Conservation (phyloP, 2,888 invertebrate genomes). For the Linhomoeus sp. region DNA sequence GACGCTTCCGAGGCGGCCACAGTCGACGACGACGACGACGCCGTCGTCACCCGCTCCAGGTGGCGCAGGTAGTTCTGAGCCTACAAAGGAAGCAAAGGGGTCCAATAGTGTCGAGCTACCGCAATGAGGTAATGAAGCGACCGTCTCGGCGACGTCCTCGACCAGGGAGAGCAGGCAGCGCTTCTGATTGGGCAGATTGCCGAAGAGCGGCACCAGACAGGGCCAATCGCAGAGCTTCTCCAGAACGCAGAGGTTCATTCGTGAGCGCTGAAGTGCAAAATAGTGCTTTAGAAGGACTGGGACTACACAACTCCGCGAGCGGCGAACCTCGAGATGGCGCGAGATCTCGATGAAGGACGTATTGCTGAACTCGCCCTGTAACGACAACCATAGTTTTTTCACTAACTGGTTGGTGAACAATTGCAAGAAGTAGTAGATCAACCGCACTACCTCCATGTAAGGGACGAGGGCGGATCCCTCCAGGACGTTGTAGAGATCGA, state of each 20-base stretch:
- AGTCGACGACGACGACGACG: no score
- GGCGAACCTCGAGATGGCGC: background rate
- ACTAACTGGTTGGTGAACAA: background rate
- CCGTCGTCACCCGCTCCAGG: no score
- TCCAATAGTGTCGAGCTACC: no score
- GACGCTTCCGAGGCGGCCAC: no score
- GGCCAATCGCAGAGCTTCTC: background rate
- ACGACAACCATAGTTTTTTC: no score
- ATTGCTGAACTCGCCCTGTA: background rate
- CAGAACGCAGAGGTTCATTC: background rate
- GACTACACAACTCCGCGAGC: background rate
- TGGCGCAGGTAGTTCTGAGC: background rate
- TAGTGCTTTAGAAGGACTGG: background rate
- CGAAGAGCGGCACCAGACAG: constrained; percentile 17
- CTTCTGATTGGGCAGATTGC: constrained; percentile 14
- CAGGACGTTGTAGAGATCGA: constrained; percentile 21
- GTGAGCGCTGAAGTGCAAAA: background rate
- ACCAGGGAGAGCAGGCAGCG: constrained; percentile 17
- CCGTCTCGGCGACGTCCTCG: constrained; percentile 17
- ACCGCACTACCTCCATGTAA: constrained; percentile 22
- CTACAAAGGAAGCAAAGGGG: background rate
- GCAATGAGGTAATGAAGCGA: no score
- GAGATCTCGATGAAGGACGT: constrained; percentile 1
- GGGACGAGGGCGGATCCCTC: constrained; percentile 26
- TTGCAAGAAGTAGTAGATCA: no score